Evolutionary conservation across 2,888 invertebrate species (phyloP), one percentile per base, ranked within the genome.

Genomic region (Drosophila kuntzei): DNA sequence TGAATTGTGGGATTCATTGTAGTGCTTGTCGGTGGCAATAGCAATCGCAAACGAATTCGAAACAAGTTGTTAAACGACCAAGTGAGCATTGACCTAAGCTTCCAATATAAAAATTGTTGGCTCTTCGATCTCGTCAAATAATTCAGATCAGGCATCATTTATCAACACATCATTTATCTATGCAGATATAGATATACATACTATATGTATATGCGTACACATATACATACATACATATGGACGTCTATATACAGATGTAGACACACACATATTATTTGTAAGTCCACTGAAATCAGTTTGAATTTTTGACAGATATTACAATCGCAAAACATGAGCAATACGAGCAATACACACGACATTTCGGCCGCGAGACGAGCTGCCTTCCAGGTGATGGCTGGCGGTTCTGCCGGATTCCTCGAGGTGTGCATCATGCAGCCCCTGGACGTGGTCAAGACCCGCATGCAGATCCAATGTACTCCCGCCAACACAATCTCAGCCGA

Each of bases 341-440:
- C 12, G 69, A 43, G 22, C 54, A 20, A 3, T 0, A 3, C 12
- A 1, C 25, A 11, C 11, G 53, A 89, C 41, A 89, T 91, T 12
- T 80, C 91, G 4, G 73, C 80, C 3, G 70, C 82, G 18, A 91
- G 87, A 67, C 79, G 87, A 32, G 91, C 91, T 18, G 90, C 83
- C 41, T 80, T 92, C 39, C 92, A 92, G 60, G 90, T 92, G 53
- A 59, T 90, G 16, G 96, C 98, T 70, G 98, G 98, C 69, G 98
- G 98, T 59, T 97, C 96, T 76, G 98, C 98, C 85, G 97, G 97
- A 91, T 98, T 98, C 92, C 95, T 98, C 50, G 98, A 98, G 94
- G 97, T 98, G 69, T 97, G 97, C 91, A 95, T 98, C 54, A 98
- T 98, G 98, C 98, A 98, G 93, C 98, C 98, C 0, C 93, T 98